A percentile compares a stretch with the other conserved stretches of the same genome.
These are phyloP conservation scores for Synergus umbraculus DNA, from an alignment of 2,888 invertebrate species.

Conservation along the genomic window DNA sequence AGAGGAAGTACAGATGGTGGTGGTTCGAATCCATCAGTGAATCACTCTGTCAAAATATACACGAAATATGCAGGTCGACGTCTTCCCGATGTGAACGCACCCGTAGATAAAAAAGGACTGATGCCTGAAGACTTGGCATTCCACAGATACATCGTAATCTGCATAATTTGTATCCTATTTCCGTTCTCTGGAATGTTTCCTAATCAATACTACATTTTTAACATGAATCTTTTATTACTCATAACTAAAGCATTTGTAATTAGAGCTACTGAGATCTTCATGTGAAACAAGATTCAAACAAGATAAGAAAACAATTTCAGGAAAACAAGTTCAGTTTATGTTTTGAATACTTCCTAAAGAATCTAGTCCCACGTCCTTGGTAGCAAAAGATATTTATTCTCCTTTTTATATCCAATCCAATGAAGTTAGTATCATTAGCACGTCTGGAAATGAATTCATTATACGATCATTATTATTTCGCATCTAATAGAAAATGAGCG, in stretches of 20 bases:
- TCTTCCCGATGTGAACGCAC: slow-evolving; percentile 28
- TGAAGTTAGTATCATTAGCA: not conserved
- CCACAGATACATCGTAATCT: not conserved
- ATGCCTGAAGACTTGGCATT: not conserved
- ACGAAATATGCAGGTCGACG: slow-evolving; percentile 46
- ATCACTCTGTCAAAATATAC: slow-evolving; percentile 55
- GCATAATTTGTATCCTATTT: slow-evolving; percentile 5
- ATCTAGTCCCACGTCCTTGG: slow-evolving; percentile 8
- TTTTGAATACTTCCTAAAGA: slow-evolving; percentile 5
- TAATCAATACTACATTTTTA: not conserved
- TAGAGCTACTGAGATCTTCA: not conserved
- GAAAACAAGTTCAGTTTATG: not conserved
- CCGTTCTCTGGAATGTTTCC: slow-evolving; percentile 6
- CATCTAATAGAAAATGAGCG: not conserved
- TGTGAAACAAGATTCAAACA: not conserved
- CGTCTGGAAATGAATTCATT: slow-evolving; percentile 5
- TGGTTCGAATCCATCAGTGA: slow-evolving; percentile 52
- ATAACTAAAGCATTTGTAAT: not conserved
- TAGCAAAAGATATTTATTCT: not conserved
- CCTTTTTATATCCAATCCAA: slow-evolving; percentile 7
- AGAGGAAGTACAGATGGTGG: slow-evolving; percentile 53
- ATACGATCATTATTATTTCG: slow-evolving; percentile 7
- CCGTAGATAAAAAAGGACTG: slow-evolving; percentile 17
- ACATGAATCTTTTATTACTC: not conserved
- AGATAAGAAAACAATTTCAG: not conserved